Evolutionary conservation across 2,113 vertebrate species (phyloP).

Genomic region (Myxocyprinus asiaticus): DNA sequence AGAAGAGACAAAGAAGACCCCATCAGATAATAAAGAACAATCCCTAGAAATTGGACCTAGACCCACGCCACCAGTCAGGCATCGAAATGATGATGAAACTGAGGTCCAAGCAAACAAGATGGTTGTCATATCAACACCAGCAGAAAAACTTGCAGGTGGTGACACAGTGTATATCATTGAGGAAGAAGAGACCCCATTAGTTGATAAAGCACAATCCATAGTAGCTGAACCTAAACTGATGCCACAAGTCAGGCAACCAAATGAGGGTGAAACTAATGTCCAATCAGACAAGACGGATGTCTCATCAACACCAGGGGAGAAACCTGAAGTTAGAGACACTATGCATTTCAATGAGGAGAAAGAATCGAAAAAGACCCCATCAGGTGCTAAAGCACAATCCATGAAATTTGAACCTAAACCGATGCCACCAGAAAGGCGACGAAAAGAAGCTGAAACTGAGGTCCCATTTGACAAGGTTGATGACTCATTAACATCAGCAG

Average conservation of each 20-base stretch:
- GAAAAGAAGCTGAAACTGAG: too few relatives aligned
- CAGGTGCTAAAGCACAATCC: background rate
- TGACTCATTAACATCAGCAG: too few relatives aligned
- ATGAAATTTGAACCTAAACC: background rate
- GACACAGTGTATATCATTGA: background rate
- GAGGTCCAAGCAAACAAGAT: background rate
- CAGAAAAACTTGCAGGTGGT: background rate
- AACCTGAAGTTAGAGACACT: background rate
- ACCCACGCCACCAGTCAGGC: background rate
- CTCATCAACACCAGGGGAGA: background rate
- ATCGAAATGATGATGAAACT: background rate
- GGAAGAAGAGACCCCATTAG: background rate
- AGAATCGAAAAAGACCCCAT: background rate
- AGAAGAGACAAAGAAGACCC: slow-evolving; percentile 1
- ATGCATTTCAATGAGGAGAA: background rate
- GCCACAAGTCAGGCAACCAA: background rate
- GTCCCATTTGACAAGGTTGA: too few relatives aligned
- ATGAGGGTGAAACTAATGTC: slow-evolving; percentile 11
- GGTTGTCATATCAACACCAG: background rate
- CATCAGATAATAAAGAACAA: background rate
- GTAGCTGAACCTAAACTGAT: background rate
- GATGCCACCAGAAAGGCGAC: too few relatives aligned
- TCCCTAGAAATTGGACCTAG: background rate
- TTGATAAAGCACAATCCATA: background rate
- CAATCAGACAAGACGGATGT: background rate